Evolutionary conservation across 2,888 invertebrate genomes (phyloP).

Genomic region (Melinaea marsaeus): DNA sequence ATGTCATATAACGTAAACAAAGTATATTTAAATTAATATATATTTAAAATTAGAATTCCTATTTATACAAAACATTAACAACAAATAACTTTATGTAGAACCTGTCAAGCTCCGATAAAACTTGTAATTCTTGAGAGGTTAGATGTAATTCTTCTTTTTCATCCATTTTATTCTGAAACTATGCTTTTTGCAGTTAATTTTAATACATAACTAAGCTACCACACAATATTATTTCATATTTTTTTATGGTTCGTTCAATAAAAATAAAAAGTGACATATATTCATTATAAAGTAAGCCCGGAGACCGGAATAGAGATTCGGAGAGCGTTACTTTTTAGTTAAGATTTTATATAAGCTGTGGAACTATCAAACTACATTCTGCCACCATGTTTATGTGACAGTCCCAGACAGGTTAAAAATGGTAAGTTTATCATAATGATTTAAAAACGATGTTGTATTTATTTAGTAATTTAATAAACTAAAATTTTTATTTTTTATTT

Average conservation of each 20-base stretch:
- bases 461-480: no score
- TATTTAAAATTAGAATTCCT: not conserved
- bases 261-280: constrained; percentile 4
- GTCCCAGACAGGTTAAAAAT: no score
- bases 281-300: not conserved
- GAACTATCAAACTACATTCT: not conserved
- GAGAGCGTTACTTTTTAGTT: constrained; percentile 3
- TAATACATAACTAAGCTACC: not conserved
- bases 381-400: no score
- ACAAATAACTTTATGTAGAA: constrained; percentile 48
- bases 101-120: constrained; percentile 93
- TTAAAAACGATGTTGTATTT: no score
- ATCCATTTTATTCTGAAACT: constrained; percentile 49
- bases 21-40: not conserved
- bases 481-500: no score
- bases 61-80: constrained; percentile 8
- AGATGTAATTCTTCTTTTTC: constrained; percentile 84
- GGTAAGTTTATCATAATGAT: no score
- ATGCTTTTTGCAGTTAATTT: not conserved
- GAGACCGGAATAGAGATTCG: not conserved
- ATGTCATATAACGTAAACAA: no score
- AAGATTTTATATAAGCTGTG: not conserved
- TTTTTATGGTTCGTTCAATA: not conserved
- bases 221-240: not conserved
- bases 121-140: constrained; percentile 90